These are phyloP conservation scores for Amphiprion ocellaris DNA, from an alignment of 2,113 vertebrate genomes.

Conservation along the genomic window DNA sequence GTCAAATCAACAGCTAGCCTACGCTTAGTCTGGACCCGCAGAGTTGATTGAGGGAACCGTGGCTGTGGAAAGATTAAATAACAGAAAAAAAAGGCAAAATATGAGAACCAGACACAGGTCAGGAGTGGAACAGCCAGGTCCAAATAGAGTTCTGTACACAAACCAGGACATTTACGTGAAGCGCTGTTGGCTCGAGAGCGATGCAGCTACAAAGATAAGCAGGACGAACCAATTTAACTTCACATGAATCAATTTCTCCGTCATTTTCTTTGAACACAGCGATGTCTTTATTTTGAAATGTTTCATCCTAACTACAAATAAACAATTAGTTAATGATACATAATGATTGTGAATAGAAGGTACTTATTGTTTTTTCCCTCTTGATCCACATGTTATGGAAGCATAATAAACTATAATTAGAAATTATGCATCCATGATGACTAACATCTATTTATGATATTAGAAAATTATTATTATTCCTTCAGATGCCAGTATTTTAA, in stretches of 20 bases:
- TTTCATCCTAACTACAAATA: background rate
- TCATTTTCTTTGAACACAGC: background rate
- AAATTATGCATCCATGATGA: conserved; percentile 15
- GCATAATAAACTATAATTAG: conserved; percentile 11
- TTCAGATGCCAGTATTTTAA: conserved; percentile 43
- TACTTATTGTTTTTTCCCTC: background rate
- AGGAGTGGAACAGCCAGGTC: conserved; percentile 25
- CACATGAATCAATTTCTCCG: background rate
- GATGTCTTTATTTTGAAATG: background rate
- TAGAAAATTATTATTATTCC: conserved; percentile 33
- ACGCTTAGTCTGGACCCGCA: conserved; percentile 25
- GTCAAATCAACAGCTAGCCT: conserved; percentile 53
- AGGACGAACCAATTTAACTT: background rate
- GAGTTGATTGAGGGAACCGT: conserved; percentile 36
- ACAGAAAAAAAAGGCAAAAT: conserved; percentile 33
- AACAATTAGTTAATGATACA: conserved; percentile 26
- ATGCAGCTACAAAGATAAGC: conserved; percentile 10
- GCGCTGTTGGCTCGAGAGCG: background rate
- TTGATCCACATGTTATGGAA: conserved; percentile 4
- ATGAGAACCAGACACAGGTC: conserved; percentile 55
- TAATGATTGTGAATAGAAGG: background rate
- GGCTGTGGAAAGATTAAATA: conserved; percentile 52
- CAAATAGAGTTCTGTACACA: background rate
- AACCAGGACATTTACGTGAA: conserved; percentile 30
- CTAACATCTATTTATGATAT: conserved; percentile 29